A percentile compares a stretch with the other conserved stretches of the same genome.
phyloP scores from a whole-genome alignment of 2,797 vertebrate species.

The Smutsia temminckii region DNA sequence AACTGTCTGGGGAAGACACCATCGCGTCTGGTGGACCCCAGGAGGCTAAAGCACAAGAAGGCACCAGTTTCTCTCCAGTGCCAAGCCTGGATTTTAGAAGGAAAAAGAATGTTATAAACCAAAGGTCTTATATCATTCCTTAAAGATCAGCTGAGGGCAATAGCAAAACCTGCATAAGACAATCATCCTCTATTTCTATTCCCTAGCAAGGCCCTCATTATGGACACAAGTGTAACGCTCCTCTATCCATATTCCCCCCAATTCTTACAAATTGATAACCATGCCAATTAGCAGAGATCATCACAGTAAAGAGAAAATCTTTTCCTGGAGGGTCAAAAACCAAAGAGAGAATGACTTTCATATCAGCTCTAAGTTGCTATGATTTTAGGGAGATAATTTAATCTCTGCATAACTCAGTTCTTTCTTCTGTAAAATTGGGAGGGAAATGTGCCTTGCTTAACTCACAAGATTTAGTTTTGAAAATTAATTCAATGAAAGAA shows the following conservation, averaged over 20 bases:
- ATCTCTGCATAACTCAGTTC: not conserved
- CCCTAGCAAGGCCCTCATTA: not conserved
- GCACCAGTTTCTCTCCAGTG: not conserved
- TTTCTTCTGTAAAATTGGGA: not conserved
- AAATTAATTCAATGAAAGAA: not conserved
- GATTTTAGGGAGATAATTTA: not conserved
- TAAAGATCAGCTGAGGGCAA: not conserved
- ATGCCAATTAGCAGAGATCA: not conserved
- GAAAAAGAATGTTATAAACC: not conserved
- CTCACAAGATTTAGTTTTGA: not conserved
- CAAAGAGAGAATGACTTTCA: not conserved
- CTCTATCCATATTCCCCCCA: not conserved
- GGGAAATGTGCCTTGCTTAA: not conserved
- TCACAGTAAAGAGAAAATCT: not conserved
- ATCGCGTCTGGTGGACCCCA: not conserved
- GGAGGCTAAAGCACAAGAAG: slow-evolving; percentile 14
- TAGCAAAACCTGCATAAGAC: not conserved
- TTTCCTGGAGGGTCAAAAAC: not conserved
- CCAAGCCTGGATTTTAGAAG: not conserved
- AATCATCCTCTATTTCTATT: not conserved
- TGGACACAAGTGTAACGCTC: not conserved
- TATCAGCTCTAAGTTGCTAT: not conserved
- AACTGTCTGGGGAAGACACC: slow-evolving; percentile 41
- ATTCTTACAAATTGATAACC: not conserved
- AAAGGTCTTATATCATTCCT: not conserved